These are phyloP conservation scores for Aselliscus stoliczkanus DNA, from an alignment of 2,797 vertebrate genomes.

Conservation along the genomic window DNA sequence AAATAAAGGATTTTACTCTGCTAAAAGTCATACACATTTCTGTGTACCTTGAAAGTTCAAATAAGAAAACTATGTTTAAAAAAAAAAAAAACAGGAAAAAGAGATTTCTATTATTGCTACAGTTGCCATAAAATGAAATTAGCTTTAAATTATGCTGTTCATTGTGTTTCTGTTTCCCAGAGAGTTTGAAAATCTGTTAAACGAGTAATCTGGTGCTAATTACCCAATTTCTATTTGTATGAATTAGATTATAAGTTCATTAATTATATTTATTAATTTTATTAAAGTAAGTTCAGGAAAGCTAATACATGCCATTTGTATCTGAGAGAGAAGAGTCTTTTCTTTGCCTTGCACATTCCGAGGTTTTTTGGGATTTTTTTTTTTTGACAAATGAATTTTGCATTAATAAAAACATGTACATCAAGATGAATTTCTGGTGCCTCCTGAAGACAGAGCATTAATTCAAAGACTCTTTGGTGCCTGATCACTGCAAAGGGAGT, in stretches of 20 bases:
- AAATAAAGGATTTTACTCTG: background rate
- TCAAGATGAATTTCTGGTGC: background rate
- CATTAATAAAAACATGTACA: background rate
- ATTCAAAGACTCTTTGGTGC: background rate
- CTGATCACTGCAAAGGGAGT: background rate
- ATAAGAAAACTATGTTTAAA: background rate
- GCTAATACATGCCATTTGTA: background rate
- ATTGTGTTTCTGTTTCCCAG: background rate
- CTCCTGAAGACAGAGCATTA: background rate
- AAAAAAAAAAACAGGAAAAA: background rate
- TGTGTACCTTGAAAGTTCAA: background rate
- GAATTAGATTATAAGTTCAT: background rate
- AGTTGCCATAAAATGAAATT: background rate
- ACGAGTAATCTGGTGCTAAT: background rate
- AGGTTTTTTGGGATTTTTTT: background rate
- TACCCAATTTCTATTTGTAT: background rate
- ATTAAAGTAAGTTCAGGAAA: background rate
- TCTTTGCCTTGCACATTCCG: background rate
- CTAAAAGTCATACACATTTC: background rate
- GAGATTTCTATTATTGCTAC: background rate
- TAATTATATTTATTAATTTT: slow-evolving; percentile 4
- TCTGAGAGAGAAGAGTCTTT: background rate
- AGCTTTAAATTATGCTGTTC: background rate
- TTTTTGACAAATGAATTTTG: background rate
- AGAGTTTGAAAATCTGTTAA: slow-evolving; percentile 2